A percentile compares a stretch with the other conserved stretches of the same genome.
phyloP scores from a whole-genome alignment of 2,888 invertebrate genomes.

The Megalurothrips usitatus region DNA sequence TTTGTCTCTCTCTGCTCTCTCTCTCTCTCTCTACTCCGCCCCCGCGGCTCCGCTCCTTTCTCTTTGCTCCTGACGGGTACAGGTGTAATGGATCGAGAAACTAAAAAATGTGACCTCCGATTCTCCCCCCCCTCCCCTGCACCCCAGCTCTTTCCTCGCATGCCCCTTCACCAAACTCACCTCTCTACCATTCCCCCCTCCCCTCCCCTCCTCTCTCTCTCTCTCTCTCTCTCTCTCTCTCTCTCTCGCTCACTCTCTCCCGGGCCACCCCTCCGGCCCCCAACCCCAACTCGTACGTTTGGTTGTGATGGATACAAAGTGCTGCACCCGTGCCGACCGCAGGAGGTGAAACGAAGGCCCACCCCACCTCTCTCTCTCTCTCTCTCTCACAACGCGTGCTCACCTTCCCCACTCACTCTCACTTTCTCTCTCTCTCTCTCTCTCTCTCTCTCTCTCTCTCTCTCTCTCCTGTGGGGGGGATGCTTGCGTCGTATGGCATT shows the following conservation, averaged over 20 bases:
- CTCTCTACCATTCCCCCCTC: too few species aligned
- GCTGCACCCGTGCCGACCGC: background rate
- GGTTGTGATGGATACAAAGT: slow-evolving; percentile 19
- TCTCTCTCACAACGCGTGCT: too few species aligned
- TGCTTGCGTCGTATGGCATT: too few species aligned
- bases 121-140: too few species aligned
- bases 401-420: too few species aligned
- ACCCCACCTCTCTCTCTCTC: background rate
- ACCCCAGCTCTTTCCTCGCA: background rate
- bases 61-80: background rate
- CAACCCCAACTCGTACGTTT: background rate
- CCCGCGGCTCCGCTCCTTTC: too few species aligned
- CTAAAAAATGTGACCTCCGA: background rate
- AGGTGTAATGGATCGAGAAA: slow-evolving; percentile 22
- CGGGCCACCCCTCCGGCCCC: background rate
- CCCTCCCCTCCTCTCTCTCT: too few species aligned
- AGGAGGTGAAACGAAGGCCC: background rate
- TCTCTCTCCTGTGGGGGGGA: too few species aligned
- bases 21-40: background rate
- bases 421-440: too few species aligned
- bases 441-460: too few species aligned
- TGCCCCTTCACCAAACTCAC: background rate
- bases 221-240: too few species aligned
- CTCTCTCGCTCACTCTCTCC: background rate
- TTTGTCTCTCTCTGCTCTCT: background rate